Conservation (phyloP, 2,888 invertebrate species). For the Drosophila pullipes region DNA sequence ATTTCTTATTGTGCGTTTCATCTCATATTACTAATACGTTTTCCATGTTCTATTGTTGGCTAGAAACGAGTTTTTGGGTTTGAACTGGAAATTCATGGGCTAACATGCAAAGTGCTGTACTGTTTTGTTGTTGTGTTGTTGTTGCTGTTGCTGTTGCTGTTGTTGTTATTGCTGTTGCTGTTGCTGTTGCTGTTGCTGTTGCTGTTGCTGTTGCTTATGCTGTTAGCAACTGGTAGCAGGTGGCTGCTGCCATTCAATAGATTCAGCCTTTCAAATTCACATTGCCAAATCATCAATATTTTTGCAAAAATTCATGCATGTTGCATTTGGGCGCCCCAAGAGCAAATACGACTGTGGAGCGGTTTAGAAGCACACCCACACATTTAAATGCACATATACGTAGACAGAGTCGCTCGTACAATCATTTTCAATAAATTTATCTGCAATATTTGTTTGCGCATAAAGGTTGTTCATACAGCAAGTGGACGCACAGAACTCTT, state of each 20-base stretch:
- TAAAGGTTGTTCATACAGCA: conserved; percentile 54
- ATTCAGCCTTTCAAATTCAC: conserved; percentile 63
- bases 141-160: neutral
- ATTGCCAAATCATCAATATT: conserved; percentile 80
- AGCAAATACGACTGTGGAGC: conserved; percentile 22
- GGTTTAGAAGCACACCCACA: conserved; percentile 18
- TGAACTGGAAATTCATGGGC: conserved; percentile 35
- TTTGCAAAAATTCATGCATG: conserved; percentile 63
- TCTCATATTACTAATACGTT: conserved; percentile 66
- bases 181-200: neutral
- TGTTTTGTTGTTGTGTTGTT: conserved; percentile 26
- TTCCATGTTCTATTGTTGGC: conserved; percentile 69
- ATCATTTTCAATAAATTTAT: conserved; percentile 81
- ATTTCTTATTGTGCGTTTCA: conserved; percentile 7
- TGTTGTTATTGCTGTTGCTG: conserved; percentile 5
- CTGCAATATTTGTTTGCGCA: conserved; percentile 59
- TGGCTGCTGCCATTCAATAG: conserved; percentile 65
- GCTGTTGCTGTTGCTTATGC: conserved; percentile 24
- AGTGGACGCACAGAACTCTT: conserved; percentile 46
- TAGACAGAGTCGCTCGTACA: conserved; percentile 41
- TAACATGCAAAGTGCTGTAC: conserved; percentile 55
- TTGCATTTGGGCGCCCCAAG: conserved; percentile 36
- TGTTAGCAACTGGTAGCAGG: conserved; percentile 31
- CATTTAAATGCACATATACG: neutral
- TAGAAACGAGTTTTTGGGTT: conserved; percentile 25